These are phyloP conservation scores for Choreutis nemorana DNA, from an alignment of 2,888 invertebrate genomes.

Conservation along the genomic window DNA sequence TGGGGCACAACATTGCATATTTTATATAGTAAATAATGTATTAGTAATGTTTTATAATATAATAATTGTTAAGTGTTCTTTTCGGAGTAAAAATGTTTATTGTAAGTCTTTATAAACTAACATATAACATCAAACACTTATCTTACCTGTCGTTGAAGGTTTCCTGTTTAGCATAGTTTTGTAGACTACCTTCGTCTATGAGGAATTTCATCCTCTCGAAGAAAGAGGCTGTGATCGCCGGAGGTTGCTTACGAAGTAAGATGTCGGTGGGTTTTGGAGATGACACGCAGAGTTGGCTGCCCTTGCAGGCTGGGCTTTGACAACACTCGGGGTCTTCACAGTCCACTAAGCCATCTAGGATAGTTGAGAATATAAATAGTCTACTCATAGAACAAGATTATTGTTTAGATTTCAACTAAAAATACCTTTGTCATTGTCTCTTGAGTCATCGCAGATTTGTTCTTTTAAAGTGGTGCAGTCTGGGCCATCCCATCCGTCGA, in stretches of 20 bases:
- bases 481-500: slow-evolving; percentile 93
- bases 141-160: slow-evolving; percentile 97
- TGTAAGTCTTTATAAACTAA: slow-evolving; percentile 16
- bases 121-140: slow-evolving; percentile 42
- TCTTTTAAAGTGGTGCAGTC: slow-evolving; percentile 94
- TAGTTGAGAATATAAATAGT: not conserved
- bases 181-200: slow-evolving; percentile 97
- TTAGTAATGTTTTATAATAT: slow-evolving; percentile 10
- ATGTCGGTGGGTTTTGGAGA: slow-evolving; percentile 97
- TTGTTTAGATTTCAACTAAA: not conserved
- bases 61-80: not conserved
- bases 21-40: slow-evolving; percentile 41
- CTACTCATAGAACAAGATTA: not conserved
- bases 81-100: slow-evolving; percentile 7
- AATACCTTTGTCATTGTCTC: slow-evolving; percentile 97
- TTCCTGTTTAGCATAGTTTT: slow-evolving; percentile 95
- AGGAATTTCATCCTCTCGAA: slow-evolving; percentile 98
- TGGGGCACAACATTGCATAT: slow-evolving; percentile 86
- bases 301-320: slow-evolving; percentile 79
- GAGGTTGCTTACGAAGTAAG: slow-evolving; percentile 92
- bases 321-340: slow-evolving; percentile 99
- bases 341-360: slow-evolving; percentile 94
- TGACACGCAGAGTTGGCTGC: slow-evolving; percentile 90
- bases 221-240: slow-evolving; percentile 96
- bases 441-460: slow-evolving; percentile 90